Conservation (phyloP, 2,113 vertebrate species). For the Halcyon senegalensis region DNA sequence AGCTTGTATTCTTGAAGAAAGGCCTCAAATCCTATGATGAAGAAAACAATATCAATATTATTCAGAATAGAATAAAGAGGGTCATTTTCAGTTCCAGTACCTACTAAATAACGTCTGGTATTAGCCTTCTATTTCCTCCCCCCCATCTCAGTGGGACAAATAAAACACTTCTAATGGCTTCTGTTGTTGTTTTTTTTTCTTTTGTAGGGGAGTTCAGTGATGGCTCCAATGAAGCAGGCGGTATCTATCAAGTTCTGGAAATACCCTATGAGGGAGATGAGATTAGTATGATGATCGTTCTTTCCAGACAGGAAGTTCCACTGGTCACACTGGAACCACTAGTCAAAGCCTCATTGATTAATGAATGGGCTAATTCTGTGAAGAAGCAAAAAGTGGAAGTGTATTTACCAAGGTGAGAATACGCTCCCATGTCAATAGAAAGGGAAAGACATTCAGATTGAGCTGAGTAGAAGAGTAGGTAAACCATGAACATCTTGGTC, state of each 20-base stretch:
- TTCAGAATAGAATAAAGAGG: background rate
- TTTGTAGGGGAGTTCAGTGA: constrained; percentile 96
- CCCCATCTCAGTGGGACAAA: background rate
- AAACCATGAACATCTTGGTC: background rate
- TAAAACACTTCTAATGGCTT: background rate
- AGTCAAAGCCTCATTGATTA: constrained; percentile 89
- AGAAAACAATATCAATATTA: background rate
- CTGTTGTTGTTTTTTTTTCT: background rate
- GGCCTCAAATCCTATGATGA: background rate
- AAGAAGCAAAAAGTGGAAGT: constrained; percentile 98
- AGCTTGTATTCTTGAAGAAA: background rate
- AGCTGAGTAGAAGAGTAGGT: background rate
- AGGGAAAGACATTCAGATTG: background rate
- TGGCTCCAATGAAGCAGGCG: constrained; percentile 94
- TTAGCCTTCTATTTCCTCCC: background rate
- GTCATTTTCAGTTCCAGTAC: background rate
- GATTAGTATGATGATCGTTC: constrained; percentile 92
- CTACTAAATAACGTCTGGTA: background rate
- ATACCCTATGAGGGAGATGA: constrained; percentile 95
- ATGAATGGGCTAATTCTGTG: constrained; percentile 95
- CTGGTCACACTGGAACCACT: constrained; percentile 91
- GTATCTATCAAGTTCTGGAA: constrained; percentile 97
- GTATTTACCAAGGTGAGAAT: constrained; percentile 90
- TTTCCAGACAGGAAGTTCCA: constrained; percentile 95
- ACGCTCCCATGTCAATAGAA: fast-evolving